phyloP scores from a whole-genome alignment of 1,140 invertebrate genomes.

The Brachionus paranguensis region DNA sequence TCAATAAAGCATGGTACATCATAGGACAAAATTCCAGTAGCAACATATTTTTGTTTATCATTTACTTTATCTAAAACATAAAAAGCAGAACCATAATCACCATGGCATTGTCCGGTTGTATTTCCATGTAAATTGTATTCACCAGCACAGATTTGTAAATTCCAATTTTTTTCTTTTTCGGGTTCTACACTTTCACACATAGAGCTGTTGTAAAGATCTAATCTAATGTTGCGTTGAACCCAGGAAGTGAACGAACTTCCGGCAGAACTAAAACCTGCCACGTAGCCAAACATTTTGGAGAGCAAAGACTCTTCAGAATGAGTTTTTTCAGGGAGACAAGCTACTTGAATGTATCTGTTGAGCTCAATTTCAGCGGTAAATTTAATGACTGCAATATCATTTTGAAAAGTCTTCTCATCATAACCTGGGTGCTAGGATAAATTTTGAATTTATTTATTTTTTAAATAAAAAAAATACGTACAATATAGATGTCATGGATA shows the following conservation, averaged over 20 bases:
- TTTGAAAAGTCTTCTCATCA: not conserved
- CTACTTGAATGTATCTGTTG: not conserved
- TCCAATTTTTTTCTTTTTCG: not conserved
- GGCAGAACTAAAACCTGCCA: slow-evolving; percentile 6
- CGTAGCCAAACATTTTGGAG: not conserved
- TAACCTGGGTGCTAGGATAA: not conserved
- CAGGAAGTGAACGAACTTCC: not conserved
- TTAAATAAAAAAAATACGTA: not conserved
- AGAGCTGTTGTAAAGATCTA: not conserved
- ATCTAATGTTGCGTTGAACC: not conserved
- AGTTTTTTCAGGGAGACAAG: slow-evolving; percentile 2
- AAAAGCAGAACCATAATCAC: slow-evolving; percentile 11
- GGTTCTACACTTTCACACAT: not conserved
- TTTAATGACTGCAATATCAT: slow-evolving; percentile 6
- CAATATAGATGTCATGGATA: not conserved
- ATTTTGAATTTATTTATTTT: not conserved
- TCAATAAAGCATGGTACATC: not conserved
- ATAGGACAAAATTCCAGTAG: not conserved
- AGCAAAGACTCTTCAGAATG: not conserved
- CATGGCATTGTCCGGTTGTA: not conserved
- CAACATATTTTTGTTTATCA: slow-evolving; percentile 19
- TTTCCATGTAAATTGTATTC: not conserved
- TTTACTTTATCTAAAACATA: not conserved
- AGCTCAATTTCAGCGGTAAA: not conserved
- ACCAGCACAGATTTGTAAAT: slow-evolving; percentile 20